Conservation (phyloP, 1,140 invertebrate genomes). For the Drosophila sproati region DNA sequence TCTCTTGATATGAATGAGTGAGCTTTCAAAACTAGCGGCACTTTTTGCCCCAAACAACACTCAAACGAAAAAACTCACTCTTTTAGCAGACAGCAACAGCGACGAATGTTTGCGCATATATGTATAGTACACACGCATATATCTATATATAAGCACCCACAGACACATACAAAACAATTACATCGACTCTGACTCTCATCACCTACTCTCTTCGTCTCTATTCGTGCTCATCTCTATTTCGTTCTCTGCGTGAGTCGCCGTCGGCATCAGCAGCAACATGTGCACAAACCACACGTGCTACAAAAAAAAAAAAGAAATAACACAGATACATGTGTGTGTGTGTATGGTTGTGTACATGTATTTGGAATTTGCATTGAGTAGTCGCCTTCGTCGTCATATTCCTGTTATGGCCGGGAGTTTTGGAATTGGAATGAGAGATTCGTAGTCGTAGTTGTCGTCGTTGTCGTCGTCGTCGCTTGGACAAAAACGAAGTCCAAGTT, state of each 20-base stretch:
- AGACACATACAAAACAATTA: background rate
- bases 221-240: constrained; percentile 12
- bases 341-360: constrained; percentile 32
- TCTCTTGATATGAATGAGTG: constrained; percentile 45
- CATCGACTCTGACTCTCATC: constrained; percentile 7
- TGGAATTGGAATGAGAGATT: constrained; percentile 10
- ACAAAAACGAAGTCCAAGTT: constrained; percentile 31
- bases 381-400: constrained; percentile 56
- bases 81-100: constrained; percentile 25
- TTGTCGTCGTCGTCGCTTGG: constrained; percentile 17
- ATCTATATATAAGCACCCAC: too few species aligned
- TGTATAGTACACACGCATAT: constrained; percentile 13
- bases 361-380: constrained; percentile 80
- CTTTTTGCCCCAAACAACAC: constrained; percentile 70
- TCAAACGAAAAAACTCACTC: constrained; percentile 36
- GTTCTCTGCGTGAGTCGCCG: constrained; percentile 28
- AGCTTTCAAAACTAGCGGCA: constrained; percentile 68
- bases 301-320: constrained; percentile 72
- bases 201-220: constrained; percentile 36
- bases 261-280: constrained; percentile 72
- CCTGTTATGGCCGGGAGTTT: constrained; percentile 45
- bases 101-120: constrained; percentile 45
- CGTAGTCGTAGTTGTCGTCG: constrained; percentile 8
- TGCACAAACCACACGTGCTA: constrained; percentile 84
- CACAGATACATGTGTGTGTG: constrained; percentile 20